Evolutionary conservation across 2,113 vertebrate species (phyloP), one percentile per base, ranked within the genome.

Genomic region (Hydropotes inermis): DNA sequence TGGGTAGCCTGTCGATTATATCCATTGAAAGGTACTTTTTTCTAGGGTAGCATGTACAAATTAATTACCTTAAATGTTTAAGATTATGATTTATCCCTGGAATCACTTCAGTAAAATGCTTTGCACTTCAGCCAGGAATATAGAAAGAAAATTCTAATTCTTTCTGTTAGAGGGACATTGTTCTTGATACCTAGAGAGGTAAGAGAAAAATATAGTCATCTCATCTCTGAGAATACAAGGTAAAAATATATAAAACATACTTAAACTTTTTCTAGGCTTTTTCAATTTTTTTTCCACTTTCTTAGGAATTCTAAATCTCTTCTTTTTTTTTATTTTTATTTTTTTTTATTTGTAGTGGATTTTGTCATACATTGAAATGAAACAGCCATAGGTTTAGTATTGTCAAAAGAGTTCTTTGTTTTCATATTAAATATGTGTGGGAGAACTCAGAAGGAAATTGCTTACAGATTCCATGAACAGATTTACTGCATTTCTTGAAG

Each of bases 391-490:
- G n/a, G n/a, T n/a, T n/a, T n/a, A n/a, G 0, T 36, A 94, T 96
- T 94, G 64, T 45, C 57, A 47, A 95, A 93, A 39, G 54, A 87
- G 89, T 84, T 74, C n/a, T 85, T 95, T 95, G 33, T 95, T 96
- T 97, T 61, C 28, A 30, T 6, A 83, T 89, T 94, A 95, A 96
- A 87, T 97, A 61, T 86, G 10, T 95, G 43, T 97, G 36, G 57
- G 57, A 96, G 57, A 95, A 95, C 25, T 78, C 27, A 55, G 33
- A 96, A 52, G 76, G 11, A 97, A 96, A 97, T 97, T 93, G 55
- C 81, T 60, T 94, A 2, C 6, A 50, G n/a, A 90, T 85, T 95
- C 30, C 45, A 78, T 74, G 54, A 94, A 43, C 28, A 92, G 36
- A 6, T 43, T 91, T 91, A 91, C 13, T 70, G 43, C 1, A 57